Evolutionary conservation across 2,888 invertebrate genomes (phyloP).

Genomic region (Tetrapedia diversipes): DNA sequence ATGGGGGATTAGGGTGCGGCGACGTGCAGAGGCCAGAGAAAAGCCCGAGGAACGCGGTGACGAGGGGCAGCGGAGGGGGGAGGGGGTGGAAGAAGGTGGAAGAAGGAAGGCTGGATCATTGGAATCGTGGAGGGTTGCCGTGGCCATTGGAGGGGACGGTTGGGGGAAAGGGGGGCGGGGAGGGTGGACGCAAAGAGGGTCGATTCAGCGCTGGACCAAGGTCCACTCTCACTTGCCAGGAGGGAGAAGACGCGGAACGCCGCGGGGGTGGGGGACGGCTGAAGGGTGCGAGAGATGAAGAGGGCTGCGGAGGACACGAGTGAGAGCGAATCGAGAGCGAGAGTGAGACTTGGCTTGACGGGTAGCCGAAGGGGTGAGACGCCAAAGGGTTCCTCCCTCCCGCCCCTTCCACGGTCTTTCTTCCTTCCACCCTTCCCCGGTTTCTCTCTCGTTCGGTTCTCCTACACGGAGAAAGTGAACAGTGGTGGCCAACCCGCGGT

Average conservation of each 20-base stretch:
- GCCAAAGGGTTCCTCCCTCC: slow-evolving; percentile 79
- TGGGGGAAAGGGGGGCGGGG: slow-evolving; percentile 56
- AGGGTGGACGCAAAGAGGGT: slow-evolving; percentile 78
- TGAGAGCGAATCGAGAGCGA: slow-evolving; percentile 80
- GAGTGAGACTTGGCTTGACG: slow-evolving; percentile 78
- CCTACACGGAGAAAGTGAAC: slow-evolving; percentile 79
- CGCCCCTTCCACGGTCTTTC: slow-evolving; percentile 14
- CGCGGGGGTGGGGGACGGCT: slow-evolving; percentile 59
- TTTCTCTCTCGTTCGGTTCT: slow-evolving; percentile 65
- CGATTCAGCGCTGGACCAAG: slow-evolving; percentile 82
- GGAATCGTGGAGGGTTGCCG: slow-evolving; percentile 62
- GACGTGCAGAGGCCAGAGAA: slow-evolving; percentile 75
- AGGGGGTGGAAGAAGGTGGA: slow-evolving; percentile 61
- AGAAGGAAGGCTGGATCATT: slow-evolving; percentile 62
- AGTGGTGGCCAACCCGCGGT: slow-evolving; percentile 77
- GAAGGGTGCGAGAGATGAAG: slow-evolving; percentile 60
- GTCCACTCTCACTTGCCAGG: slow-evolving; percentile 81
- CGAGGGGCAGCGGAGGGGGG: slow-evolving; percentile 55
- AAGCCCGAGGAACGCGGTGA: slow-evolving; percentile 68
- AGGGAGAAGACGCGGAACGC: slow-evolving; percentile 63
- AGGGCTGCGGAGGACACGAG: slow-evolving; percentile 68
- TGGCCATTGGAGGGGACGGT: slow-evolving; percentile 55
- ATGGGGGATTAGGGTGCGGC: slow-evolving; percentile 81
- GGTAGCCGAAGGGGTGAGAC: slow-evolving; percentile 77
- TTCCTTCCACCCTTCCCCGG: slow-evolving; percentile 16